A percentile compares a stretch with the other conserved stretches of the same genome.
Conservation (phyloP, 2,888 invertebrate genomes). For the Oasisia sp. region DNA sequence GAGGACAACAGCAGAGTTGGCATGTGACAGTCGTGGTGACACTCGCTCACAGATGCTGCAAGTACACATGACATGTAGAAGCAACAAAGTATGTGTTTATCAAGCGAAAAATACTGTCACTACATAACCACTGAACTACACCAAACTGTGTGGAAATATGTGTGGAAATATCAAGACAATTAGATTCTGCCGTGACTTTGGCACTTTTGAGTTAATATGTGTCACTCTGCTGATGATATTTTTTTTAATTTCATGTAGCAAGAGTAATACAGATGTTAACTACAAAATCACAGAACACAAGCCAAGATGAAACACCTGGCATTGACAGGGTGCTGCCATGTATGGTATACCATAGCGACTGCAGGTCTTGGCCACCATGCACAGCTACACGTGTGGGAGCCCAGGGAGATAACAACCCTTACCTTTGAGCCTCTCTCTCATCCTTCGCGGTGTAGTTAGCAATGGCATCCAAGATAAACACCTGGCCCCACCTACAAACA, state of each 20-base stretch:
- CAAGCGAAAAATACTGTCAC: not conserved
- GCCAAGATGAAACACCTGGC: too few species aligned
- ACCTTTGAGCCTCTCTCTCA: slow-evolving; percentile 94
- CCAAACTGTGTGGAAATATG: too few species aligned
- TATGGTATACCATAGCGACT: too few species aligned
- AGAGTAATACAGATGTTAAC: not conserved
- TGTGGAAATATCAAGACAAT: too few species aligned
- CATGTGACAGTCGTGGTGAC: slow-evolving; percentile 81
- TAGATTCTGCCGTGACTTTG: too few species aligned
- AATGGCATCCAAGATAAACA: slow-evolving; percentile 96
- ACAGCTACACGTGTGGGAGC: not conserved
- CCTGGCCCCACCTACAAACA: slow-evolving; percentile 72
- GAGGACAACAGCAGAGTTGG: slow-evolving; percentile 98
- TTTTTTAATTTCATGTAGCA: not conserved
- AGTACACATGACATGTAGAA: not conserved
- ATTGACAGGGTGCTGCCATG: too few species aligned
- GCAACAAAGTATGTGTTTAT: not conserved
- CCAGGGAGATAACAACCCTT: not conserved
- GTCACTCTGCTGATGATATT: not conserved
- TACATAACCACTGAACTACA: not conserved
- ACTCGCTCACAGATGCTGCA: slow-evolving; percentile 48
- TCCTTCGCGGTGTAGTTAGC: slow-evolving; percentile 97
- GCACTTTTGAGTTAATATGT: not conserved
- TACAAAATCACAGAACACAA: not conserved
- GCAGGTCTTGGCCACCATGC: too few species aligned